Percentiles rank a stretch among this genome's conserved stretches.
These are phyloP conservation scores for Halictus rubicundus DNA, from an alignment of 1,140 invertebrate species.

Conservation along the genomic window DNA sequence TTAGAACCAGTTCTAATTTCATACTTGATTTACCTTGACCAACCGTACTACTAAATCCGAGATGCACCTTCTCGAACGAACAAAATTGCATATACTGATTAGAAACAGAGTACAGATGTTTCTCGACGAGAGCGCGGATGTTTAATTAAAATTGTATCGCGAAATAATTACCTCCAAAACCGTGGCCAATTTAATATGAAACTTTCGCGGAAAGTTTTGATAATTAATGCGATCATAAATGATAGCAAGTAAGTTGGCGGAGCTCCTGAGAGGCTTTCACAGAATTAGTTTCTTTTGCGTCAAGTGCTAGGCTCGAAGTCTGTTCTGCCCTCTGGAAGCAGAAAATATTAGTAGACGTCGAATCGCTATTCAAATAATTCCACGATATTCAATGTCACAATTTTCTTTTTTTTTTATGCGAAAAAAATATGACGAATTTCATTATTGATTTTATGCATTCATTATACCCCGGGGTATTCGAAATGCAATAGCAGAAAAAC, in stretches of 20 bases:
- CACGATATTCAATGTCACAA: neutral
- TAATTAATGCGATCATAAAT: constrained; percentile 28
- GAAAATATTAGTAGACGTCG: neutral
- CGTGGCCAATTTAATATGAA: constrained; percentile 24
- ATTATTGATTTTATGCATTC: neutral
- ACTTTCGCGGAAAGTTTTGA: constrained; percentile 12
- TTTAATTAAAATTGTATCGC: constrained; percentile 24
- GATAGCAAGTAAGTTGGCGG: neutral
- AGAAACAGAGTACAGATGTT: neutral
- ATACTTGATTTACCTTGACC: neutral
- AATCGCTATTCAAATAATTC: neutral
- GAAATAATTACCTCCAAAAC: constrained; percentile 24
- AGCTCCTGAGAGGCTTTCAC: constrained; percentile 4
- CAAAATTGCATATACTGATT: neutral
- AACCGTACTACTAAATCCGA: neutral
- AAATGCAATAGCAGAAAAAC: neutral
- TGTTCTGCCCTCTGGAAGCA: neutral
- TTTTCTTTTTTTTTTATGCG: neutral
- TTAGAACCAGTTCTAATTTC: neutral
- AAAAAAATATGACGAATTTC: neutral
- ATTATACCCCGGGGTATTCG: neutral
- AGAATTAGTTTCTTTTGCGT: constrained; percentile 13
- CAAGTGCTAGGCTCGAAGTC: neutral
- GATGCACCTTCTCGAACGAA: neutral
- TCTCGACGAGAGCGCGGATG: neutral